Base-by-base conservation (phyloP, 2,888 invertebrate genomes). In the Anticlea derivata region DNA sequence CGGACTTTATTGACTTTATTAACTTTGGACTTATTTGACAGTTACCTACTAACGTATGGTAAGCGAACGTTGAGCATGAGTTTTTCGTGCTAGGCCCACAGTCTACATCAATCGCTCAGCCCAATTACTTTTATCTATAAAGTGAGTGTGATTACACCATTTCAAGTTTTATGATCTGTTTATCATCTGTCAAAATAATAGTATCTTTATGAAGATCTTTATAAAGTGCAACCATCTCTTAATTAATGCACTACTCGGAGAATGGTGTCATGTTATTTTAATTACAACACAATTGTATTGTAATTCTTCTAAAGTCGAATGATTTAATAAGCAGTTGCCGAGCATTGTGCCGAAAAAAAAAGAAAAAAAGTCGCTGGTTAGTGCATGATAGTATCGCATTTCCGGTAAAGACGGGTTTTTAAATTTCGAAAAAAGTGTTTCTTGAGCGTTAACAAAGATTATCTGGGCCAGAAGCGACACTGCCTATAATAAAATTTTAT, bases 381-480 rank as follows among this genome's bases (percentile, higher is more conserved):
- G 73, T 73, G 75, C 78, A 75, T 74, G 87, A 87, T 88, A 73
- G 75, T 80, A 88, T 88, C 86, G 72, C 80, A 75, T 83, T 83
- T 88, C 87, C 87, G 87, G 84, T 80, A 79, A 77, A 74, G 69
- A 68, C 68, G 60, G 68, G 75, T 75, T 77, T 78, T 73, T 73
- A 75, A 74, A 72, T 74, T 70, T 75, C 24, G 34, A 78, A 82
- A 84, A 86, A 77, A 72, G 68, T 74, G 78, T 75, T 77, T 74
- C 75, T 78, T 73, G 71, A 75, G 72, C 70, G 68, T 63, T 61
- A 51, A 53, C 77, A 77, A 55, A 78, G 83, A 84, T 65, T 73
- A 78, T 50, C 37, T 40, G 13, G 24, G 24, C 7, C 54, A 74
- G 73, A 73, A 54, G 58, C 50, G 64, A 52, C 61, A 60, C 50